Evolutionary conservation across 1,140 invertebrate genomes (phyloP).

Genomic region (Belonocnema kinseyi): DNA sequence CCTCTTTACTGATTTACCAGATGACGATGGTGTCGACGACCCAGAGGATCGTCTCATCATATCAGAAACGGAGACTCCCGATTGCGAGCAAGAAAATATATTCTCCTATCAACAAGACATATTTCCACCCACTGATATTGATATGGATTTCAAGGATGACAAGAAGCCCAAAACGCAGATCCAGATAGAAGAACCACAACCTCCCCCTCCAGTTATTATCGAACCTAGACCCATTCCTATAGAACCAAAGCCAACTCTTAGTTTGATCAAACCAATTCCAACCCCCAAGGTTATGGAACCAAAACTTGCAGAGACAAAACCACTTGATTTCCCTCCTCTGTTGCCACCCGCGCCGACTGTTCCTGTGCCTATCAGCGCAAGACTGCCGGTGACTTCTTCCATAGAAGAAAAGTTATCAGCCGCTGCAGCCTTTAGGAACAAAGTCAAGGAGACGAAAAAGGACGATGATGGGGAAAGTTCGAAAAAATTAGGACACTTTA

Average conservation of each 20-base stretch:
- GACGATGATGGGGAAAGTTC: conserved; percentile 52
- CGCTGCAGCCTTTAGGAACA: conserved; percentile 66
- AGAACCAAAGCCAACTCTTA: conserved; percentile 35
- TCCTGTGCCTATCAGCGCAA: conserved; percentile 68
- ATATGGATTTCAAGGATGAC: conserved; percentile 52
- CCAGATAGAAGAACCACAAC: conserved; percentile 45
- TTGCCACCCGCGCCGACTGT: conserved; percentile 54
- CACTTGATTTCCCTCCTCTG: conserved; percentile 59
- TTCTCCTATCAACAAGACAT: conserved; percentile 79
- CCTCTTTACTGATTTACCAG: conserved; percentile 65
- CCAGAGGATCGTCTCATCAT: conserved; percentile 76
- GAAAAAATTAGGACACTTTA: conserved; percentile 39
- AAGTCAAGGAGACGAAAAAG: conserved; percentile 62
- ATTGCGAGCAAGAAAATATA: conserved; percentile 74
- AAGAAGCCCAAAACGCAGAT: conserved; percentile 43
- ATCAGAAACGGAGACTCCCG: conserved; percentile 78
- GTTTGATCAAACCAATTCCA: background rate
- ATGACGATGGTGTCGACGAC: conserved; percentile 68
- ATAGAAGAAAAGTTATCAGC: conserved; percentile 73
- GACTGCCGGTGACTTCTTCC: conserved; percentile 70
- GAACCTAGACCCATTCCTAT: conserved; percentile 14
- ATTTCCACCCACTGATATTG: conserved; percentile 65
- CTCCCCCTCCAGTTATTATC: background rate
- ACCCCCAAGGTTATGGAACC: conserved; percentile 1
- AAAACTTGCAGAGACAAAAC: conserved; percentile 53